Evolutionary conservation across 2,113 vertebrate genomes (phyloP).

Genomic region (Phodopus roborovskii): DNA sequence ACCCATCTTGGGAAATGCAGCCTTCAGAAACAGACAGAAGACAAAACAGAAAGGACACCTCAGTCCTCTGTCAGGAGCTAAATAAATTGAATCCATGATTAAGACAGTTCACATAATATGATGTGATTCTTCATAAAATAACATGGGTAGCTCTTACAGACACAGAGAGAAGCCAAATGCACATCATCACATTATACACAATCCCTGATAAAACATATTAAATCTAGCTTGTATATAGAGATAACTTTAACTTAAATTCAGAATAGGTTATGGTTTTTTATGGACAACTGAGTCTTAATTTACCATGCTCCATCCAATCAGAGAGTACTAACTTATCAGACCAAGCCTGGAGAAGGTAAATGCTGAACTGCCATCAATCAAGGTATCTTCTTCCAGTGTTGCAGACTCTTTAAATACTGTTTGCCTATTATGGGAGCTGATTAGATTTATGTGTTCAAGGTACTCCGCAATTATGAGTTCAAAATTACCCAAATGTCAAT

Average conservation of each 20-base stretch:
- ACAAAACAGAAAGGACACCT: neutral
- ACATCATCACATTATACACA: neutral
- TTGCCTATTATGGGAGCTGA: neutral
- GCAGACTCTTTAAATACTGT: neutral
- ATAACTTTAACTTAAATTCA: neutral
- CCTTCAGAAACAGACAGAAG: neutral
- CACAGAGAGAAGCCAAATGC: neutral
- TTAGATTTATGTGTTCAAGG: neutral
- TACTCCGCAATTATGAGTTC: neutral
- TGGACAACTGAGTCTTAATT: neutral
- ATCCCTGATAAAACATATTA: neutral
- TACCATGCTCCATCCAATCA: neutral
- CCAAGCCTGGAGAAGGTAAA: neutral
- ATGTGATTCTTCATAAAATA: accelerated
- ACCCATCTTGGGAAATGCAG: neutral
- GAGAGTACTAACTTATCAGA: neutral
- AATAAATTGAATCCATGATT: neutral
- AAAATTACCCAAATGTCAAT: neutral
- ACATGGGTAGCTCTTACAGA: neutral
- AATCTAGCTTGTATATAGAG: neutral
- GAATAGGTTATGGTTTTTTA: neutral
- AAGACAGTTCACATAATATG: neutral
- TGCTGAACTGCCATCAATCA: neutral
- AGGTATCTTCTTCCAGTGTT: neutral
- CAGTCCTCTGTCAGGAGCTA: neutral